phyloP scores from a whole-genome alignment of 1,140 invertebrate species.

The Ostrea edulis region DNA sequence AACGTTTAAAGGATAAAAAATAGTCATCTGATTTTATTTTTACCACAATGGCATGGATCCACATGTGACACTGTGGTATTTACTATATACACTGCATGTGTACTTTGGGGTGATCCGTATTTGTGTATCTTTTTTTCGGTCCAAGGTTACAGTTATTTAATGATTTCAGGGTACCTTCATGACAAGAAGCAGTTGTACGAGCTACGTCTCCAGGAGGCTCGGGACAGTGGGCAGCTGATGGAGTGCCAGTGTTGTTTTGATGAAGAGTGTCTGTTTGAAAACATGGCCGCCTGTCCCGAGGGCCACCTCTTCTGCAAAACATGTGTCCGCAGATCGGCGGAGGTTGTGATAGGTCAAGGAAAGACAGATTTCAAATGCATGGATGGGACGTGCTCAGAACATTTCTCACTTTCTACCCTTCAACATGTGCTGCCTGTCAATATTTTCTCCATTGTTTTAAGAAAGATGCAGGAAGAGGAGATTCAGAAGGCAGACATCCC shows the following conservation, averaged over 20 bases:
- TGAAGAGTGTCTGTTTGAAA: constrained; percentile 83
- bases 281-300: constrained; percentile 82
- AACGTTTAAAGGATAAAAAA: too few relatives aligned
- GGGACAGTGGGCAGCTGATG: constrained; percentile 73
- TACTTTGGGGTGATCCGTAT: too few relatives aligned
- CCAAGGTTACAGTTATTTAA: not conserved
- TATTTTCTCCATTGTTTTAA: constrained; percentile 82
- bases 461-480: constrained; percentile 83
- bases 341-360: constrained; percentile 81
- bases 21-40: too few relatives aligned
- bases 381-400: constrained; percentile 66
- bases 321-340: constrained; percentile 81
- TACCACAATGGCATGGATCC: too few relatives aligned
- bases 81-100: too few relatives aligned
- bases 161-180: not conserved
- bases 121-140: too few relatives aligned
- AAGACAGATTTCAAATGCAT: constrained; percentile 82
- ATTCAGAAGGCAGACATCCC: constrained; percentile 83
- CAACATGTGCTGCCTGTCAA: constrained; percentile 80
- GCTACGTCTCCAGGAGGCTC: constrained; percentile 71
- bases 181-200: constrained; percentile 14
- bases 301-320: constrained; percentile 83
- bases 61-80: too few relatives aligned
- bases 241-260: constrained; percentile 84
- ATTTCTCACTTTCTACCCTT: constrained; percentile 68